Base-by-base conservation (phyloP, 2,113 vertebrate genomes). In the Ctenomys sociabilis region DNA sequence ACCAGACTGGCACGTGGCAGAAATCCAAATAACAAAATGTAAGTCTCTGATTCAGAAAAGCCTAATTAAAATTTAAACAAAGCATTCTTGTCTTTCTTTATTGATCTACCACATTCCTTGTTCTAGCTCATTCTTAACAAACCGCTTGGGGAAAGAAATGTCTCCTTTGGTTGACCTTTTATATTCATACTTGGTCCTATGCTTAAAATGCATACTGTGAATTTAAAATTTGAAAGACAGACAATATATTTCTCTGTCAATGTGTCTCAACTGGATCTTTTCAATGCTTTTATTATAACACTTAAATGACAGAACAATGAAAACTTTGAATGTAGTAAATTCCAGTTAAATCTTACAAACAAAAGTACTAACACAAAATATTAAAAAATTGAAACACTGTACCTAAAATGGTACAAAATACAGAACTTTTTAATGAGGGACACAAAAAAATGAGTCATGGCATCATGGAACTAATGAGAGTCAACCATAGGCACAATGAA, bases 201-300 rank as follows among this genome's bases (percentile, higher is more conserved):
- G 88, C 91, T 88, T 95, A 91, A 97, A 91, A 85, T 89, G 89
- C 61, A 0, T 49, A 43, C 59, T 66, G 14, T 91, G 86, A 91
- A 96, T 87, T 85, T 96, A 91, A 96, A 92, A 86, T 86, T 90
- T 83, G 45, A 93, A 91, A 61, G 59, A 57, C 28, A 57, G 43
- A 77, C 26, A 90, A 93, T 43, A 73, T 70, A 75, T 78, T 91
- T 93, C 73, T 93, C 40, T 68, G 57, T 80, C 26, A 95, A 91
- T 16, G 22, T 95, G 88, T 83, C 21, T 66, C 43, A 92, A 45
- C 66, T 87, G 2, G 43, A 87, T 28, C 16, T 95, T 85, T 93
- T 87, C 13, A 24, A 61, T 78, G 61, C 22, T 90, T 90, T 84
- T 73, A 59, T 92, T 93, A 63, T 86, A 52, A 93, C n/a, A 63